Conservation (phyloP, 1,140 invertebrate species). For the Hermetia illucens region DNA sequence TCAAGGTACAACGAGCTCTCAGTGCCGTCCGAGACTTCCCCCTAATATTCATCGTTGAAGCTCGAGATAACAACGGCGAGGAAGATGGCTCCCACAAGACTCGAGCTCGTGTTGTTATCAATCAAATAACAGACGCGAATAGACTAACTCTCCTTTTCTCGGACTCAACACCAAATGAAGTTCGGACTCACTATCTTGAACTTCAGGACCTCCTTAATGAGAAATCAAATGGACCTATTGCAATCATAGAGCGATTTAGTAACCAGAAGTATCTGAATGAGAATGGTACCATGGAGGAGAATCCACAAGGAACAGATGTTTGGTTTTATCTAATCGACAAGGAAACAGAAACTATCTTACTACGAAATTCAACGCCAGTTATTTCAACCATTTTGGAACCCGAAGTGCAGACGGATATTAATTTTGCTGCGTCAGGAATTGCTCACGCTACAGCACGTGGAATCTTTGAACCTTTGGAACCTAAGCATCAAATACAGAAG, state of each 20-base stretch:
- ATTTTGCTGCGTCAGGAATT: slow-evolving; percentile 45
- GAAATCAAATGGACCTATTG: slow-evolving; percentile 48
- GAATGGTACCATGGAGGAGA: slow-evolving; percentile 59
- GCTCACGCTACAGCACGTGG: slow-evolving; percentile 49
- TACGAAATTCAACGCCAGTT: slow-evolving; percentile 52
- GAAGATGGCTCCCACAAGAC: slow-evolving; percentile 23
- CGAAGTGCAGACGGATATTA: slow-evolving; percentile 44
- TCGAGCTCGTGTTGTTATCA: slow-evolving; percentile 33
- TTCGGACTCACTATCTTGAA: slow-evolving; percentile 47
- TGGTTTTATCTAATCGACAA: slow-evolving; percentile 81
- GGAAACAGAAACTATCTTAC: slow-evolving; percentile 54
- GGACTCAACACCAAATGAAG: slow-evolving; percentile 52
- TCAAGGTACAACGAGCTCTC: slow-evolving; percentile 56
- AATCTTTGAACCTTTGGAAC: slow-evolving; percentile 43
- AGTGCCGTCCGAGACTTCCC: slow-evolving; percentile 52
- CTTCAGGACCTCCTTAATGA: slow-evolving; percentile 58
- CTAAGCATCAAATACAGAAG: slow-evolving; percentile 25
- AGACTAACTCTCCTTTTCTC: slow-evolving; percentile 64
- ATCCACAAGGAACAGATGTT: slow-evolving; percentile 62
- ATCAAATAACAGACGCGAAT: slow-evolving; percentile 51
- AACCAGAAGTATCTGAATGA: slow-evolving; percentile 47
- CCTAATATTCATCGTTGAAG: slow-evolving; percentile 57
- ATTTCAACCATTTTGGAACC: slow-evolving; percentile 40
- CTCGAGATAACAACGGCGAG: slow-evolving; percentile 21
- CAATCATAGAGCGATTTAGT: slow-evolving; percentile 64